Evolutionary conservation across 2,888 invertebrate genomes (phyloP), one percentile per base, ranked within the genome.

Genomic region (Polymixis lichenea): DNA sequence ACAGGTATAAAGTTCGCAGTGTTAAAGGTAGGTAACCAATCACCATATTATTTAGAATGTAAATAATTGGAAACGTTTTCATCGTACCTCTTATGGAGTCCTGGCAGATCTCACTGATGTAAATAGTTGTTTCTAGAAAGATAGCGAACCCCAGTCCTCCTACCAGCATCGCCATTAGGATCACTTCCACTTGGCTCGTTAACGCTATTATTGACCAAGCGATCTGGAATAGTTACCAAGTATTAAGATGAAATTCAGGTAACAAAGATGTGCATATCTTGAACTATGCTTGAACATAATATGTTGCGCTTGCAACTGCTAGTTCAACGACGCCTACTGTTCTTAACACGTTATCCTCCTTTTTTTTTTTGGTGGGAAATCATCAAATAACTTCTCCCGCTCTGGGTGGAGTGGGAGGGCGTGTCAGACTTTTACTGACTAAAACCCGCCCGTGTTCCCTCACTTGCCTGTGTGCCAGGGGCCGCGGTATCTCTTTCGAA

Each of bases 81-180:
- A n/a, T 43, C 3, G 90, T 88, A 0, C 95, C 96, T 43, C 95
- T 86, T 32, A 95, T 92, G 4, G 93, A 93, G 66, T 95, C 93
- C 70, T 95, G 92, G 72, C 93, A 93, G 51, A 95, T 90, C 83
- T 96, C 96, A 49, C 93, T 90, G 61, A 95, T 85, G 82, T 87
- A 95, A 7, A 95, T 91, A 0, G 93, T 92, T 0, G 91, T 89
- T 3, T 93, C 87, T 0, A 95, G 80, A 68, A 93, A 90, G 0
- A 89, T 83, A 0, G 91, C 87, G 0, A 92, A 91, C 0, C 93
- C 90, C 0, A 94, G 56, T 0, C 96, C 96, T 0, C 92, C 90
- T 19, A 95, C 77, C n/a, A 95, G 92, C 19, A 93, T 79, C 0
- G 95, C 91, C 0, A 87, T 58, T 0, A 95, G 86, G 0, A 94